Evolutionary conservation across 2,113 vertebrate genomes (phyloP), one percentile per base, ranked within the genome.

Genomic region (Mola mola): DNA sequence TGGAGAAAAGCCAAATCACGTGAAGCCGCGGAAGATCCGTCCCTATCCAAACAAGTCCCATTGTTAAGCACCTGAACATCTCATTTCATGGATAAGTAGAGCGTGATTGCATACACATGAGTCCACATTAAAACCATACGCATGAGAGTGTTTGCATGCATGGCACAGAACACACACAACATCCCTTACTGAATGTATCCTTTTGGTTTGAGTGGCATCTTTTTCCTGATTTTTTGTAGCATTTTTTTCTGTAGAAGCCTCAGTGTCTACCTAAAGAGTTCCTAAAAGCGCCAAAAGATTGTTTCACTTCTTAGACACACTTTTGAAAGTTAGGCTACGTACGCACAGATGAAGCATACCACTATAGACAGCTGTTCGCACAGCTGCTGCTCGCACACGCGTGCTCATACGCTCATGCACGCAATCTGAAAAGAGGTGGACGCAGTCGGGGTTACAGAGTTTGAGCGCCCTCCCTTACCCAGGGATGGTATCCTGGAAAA

Each of bases 341-440:
- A 46, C 42, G 64, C 34, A 47, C 47, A 66, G 42, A 77, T 47
- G 58, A 63, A 56, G 41, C 62, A 37, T 57, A 70, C 76, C 81
- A 77, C 76, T 66, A 40, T 43, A 48, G 72, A 72, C 86, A 87
- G 81, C 78, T 87, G 81, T 83, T 77, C 42, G 11, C 77, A 71
- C 86, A 88, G 84, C 82, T 88, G 81, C 48, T 10, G 26, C 44
- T 11, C 44, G 22, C 19, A 12, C 56, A 73, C 24, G 43, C 38
- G 17, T 49, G 52, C n/a, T 44, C 26, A 21, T 41, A 44, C 21
- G 6, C 22, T 9, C 16, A 28, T n/a, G 37, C 65, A 69, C 61
- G 71, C 61, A 62, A 37, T 64, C 57, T 37, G 59, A 20, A 67
- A 17, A 60, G 38, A 68, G 38, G 26, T 33, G 15, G 28, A 24